Evolutionary conservation across 2,113 vertebrate species (phyloP).

Genomic region (Lanius ludovicianus): DNA sequence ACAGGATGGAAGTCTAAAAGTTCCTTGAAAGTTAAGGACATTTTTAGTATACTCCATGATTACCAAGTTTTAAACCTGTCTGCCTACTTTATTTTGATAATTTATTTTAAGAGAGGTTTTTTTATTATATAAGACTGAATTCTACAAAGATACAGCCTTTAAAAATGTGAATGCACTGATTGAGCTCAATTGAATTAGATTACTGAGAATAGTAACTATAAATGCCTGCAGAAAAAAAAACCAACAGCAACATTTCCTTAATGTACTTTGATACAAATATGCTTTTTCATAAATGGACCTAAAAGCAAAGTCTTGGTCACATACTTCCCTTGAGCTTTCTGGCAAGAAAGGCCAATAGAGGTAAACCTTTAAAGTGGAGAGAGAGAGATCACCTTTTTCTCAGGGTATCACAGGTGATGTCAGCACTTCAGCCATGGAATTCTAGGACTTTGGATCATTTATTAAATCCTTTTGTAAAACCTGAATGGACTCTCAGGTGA

Average conservation of each 20-base stretch:
- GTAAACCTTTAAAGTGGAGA: background rate
- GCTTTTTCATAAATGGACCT: accelerated
- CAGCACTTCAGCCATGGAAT: background rate
- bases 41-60: background rate
- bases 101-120: background rate
- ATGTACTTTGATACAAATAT: background rate
- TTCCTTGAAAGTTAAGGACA: background rate
- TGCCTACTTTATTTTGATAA: background rate
- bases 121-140: background rate
- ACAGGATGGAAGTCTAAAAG: background rate
- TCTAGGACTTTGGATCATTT: background rate
- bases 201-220: background rate
- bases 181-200: background rate
- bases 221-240: background rate
- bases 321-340: background rate
- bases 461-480: background rate
- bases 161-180: background rate
- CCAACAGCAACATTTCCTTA: background rate
- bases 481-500: background rate
- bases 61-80: background rate
- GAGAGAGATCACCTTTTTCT: background rate
- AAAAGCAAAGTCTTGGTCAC: background rate
- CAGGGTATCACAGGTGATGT: background rate
- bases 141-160: background rate
- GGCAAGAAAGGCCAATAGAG: background rate